Evolutionary conservation across 2,888 invertebrate genomes (phyloP).

Genomic region (Uropetala carovei): DNA sequence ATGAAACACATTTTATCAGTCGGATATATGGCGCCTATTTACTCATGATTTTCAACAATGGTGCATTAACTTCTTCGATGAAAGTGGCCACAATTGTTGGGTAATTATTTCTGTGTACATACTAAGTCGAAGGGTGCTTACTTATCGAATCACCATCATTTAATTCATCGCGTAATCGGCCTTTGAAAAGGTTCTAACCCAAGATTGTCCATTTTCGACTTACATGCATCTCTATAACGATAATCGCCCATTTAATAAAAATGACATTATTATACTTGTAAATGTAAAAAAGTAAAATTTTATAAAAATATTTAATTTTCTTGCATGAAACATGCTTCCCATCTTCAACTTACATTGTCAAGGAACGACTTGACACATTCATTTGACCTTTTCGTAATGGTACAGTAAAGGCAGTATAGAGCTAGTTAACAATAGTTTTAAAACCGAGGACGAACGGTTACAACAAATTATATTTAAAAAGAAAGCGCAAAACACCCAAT

Average conservation of each 20-base stretch:
- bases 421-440: not conserved
- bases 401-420: too few relatives aligned
- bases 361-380: constrained; percentile 6
- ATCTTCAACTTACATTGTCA: not conserved
- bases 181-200: too few relatives aligned
- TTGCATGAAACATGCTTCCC: constrained; percentile 2
- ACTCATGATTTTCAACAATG: not conserved
- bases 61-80: not conserved
- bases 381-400: not conserved
- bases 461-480: constrained; percentile 1
- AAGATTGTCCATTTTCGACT: too few relatives aligned
- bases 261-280: not conserved
- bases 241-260: not conserved
- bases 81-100: not conserved
- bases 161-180: too few relatives aligned
- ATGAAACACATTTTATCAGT: too few relatives aligned
- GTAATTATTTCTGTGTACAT: too few relatives aligned
- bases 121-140: too few relatives aligned
- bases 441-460: not conserved
- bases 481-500: not conserved
- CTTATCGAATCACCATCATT: too few relatives aligned
- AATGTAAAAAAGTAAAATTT: not conserved
- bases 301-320: constrained; percentile 47
- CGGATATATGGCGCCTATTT: constrained; percentile 1
- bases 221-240: too few relatives aligned